These are phyloP conservation scores for Albula glossodonta DNA, from an alignment of 2,113 vertebrate genomes.

Conservation along the genomic window DNA sequence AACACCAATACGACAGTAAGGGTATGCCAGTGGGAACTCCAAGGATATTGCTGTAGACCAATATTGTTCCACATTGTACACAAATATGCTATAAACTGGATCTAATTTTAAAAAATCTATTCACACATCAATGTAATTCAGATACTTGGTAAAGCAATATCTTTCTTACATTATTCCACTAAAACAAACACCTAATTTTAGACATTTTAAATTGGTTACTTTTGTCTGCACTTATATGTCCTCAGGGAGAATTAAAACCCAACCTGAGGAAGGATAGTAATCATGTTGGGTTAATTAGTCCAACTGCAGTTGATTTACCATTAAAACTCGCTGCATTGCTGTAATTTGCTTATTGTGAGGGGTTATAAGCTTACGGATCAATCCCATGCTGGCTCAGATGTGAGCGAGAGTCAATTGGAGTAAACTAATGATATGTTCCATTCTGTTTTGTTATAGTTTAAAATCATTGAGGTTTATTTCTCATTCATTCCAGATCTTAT, in stretches of 20 bases:
- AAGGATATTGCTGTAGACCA: too few relatives aligned
- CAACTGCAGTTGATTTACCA: background rate
- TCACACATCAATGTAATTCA: background rate
- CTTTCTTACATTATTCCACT: background rate
- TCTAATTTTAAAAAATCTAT: too few relatives aligned
- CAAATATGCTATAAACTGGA: too few relatives aligned
- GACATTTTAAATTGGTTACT: background rate
- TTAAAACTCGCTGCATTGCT: background rate
- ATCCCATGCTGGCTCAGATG: background rate
- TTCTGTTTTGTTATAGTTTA: too few relatives aligned
- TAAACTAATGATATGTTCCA: too few relatives aligned
- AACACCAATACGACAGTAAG: too few relatives aligned
- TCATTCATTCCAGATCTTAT: background rate
- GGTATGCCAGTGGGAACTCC: too few relatives aligned
- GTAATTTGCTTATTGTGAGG: background rate
- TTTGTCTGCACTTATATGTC: background rate
- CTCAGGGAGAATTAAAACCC: background rate
- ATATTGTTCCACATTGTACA: too few relatives aligned
- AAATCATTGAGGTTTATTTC: background rate
- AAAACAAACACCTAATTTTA: slow-evolving; percentile 25
- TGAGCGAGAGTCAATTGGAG: too few relatives aligned
- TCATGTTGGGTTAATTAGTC: slow-evolving; percentile 10
- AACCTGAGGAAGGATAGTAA: slow-evolving; percentile 8
- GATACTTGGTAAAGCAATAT: background rate
- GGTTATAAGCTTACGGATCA: background rate